phyloP scores from a whole-genome alignment of 2,113 vertebrate species.

The Tylochromis polylepis region DNA sequence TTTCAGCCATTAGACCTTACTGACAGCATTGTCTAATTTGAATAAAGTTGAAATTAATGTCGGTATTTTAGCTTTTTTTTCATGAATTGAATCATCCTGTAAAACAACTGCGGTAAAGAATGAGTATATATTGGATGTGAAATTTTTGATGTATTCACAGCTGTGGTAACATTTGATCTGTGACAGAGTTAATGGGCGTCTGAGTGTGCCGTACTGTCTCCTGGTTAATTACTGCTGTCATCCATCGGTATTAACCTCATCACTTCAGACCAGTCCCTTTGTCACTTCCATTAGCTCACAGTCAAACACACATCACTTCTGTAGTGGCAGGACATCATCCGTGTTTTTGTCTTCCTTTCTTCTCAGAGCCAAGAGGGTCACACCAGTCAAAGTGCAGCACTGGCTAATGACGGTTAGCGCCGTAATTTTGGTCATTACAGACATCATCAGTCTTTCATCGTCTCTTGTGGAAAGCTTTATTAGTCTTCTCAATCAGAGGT shows the following conservation, averaged over 20 bases:
- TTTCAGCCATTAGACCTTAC: too few species aligned
- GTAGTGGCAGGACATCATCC: not conserved
- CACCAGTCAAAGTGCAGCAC: not conserved
- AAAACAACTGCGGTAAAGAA: not conserved
- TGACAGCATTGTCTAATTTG: not conserved
- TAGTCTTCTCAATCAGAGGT: conserved; percentile 28
- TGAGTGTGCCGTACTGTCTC: conserved; percentile 38
- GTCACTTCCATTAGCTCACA: conserved; percentile 31
- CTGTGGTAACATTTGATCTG: conserved; percentile 39
- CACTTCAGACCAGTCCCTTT: conserved; percentile 28
- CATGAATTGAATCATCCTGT: not conserved
- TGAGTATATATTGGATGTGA: not conserved
- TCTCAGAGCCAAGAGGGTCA: not conserved
- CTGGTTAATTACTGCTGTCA: conserved; percentile 44
- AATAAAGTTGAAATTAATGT: not conserved
- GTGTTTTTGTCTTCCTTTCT: not conserved
- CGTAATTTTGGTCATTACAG: conserved; percentile 38
- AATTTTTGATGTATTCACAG: not conserved
- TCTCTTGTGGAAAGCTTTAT: conserved; percentile 29
- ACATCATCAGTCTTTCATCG: conserved; percentile 50
- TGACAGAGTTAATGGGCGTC: conserved; percentile 9
- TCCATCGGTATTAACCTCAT: conserved; percentile 29
- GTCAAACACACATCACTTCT: not conserved
- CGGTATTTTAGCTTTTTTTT: not conserved
- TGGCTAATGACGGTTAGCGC: conserved; percentile 20